phyloP scores from a whole-genome alignment of 2,888 invertebrate species.

The Lasioglossum oenotherae region DNA sequence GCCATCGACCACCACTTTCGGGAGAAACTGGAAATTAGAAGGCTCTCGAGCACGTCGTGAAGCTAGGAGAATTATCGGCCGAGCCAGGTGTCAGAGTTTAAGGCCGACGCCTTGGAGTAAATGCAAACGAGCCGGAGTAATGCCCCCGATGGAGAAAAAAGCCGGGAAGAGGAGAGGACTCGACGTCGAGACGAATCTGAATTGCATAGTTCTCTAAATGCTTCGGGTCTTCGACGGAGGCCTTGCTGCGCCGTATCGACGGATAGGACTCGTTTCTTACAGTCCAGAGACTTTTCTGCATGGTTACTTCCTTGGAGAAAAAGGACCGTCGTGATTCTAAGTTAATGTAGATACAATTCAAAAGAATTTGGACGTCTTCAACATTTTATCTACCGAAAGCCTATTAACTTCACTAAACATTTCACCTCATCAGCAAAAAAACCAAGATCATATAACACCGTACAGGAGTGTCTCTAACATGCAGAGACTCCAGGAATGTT shows the following conservation, averaged over 20 bases:
- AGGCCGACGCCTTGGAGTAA: neutral
- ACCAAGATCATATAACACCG: neutral
- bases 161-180: neutral
- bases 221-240: conserved; percentile 17
- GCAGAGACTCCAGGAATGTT: neutral
- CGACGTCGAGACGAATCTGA: conserved; percentile 19
- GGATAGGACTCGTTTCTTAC: neutral
- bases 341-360: neutral
- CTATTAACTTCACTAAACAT: neutral
- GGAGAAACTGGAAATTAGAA: conserved; percentile 18
- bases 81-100: conserved; percentile 2
- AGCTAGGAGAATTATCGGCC: neutral
- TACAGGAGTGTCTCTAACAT: neutral
- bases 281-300: neutral
- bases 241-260: neutral
- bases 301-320: neutral
- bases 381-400: neutral
- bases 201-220: conserved; percentile 37
- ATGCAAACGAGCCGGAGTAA: conserved; percentile 38
- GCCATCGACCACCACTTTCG: neutral
- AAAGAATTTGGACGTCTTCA: neutral
- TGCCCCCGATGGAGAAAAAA: conserved; percentile 4
- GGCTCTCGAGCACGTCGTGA: neutral
- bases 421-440: neutral
- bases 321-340: neutral